Percentiles rank a stretch among this genome's conserved stretches.
Evolutionary conservation across 2,113 vertebrate species (phyloP).

Genomic region (Naja naja): DNA sequence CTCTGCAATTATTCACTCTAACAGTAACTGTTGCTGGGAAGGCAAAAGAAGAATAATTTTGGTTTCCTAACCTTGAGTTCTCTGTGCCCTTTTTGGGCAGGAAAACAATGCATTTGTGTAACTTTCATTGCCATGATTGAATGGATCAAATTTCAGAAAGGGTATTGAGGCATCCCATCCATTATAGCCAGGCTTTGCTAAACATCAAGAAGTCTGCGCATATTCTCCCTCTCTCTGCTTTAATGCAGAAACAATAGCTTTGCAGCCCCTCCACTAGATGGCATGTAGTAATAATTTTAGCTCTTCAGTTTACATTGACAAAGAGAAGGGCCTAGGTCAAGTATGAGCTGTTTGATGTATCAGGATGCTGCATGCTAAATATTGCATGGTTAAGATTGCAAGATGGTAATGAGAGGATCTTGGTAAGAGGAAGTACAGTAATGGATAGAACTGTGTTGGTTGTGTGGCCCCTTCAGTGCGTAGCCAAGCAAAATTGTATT

Average conservation of each 20-base stretch:
- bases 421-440: background rate
- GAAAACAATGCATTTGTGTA: background rate
- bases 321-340: background rate
- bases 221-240: background rate
- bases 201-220: background rate
- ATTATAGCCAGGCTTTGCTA: background rate
- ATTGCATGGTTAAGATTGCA: background rate
- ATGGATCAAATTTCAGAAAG: background rate
- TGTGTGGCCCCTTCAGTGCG: background rate
- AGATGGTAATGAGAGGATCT: background rate
- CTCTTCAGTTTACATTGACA: background rate
- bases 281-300: background rate
- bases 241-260: background rate
- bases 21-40: conserved; percentile 45
- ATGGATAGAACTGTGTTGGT: background rate
- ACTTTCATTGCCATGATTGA: conserved; percentile 30
- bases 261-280: background rate
- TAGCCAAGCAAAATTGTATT: background rate
- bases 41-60: conserved; percentile 60
- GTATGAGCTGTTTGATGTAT: background rate
- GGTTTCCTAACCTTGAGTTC: conserved; percentile 60
- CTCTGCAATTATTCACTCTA: conserved; percentile 56
- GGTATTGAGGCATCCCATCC: rapidly evolving
- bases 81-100: conserved; percentile 45
- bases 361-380: background rate